Base-by-base conservation (phyloP, 1,140 invertebrate species). In the Drosophila albomicans region DNA sequence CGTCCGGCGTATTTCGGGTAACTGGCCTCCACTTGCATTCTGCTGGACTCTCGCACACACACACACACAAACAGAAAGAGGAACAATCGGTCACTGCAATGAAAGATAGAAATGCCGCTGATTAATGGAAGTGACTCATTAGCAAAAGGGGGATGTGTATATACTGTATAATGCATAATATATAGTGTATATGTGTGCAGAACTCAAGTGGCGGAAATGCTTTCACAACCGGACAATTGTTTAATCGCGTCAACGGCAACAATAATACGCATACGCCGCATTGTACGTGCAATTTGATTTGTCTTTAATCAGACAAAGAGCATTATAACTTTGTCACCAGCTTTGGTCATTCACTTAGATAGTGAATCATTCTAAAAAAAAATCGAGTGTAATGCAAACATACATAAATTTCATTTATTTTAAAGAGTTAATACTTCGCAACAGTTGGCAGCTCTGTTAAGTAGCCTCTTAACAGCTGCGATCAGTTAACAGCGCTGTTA, bases 1-100 rank as follows among this genome's bases (percentile, higher is more conserved):
- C 91, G 91, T 79, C 90, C 91, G 68, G 89, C 81, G 52, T 91
- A 92, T 70, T 92, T 92, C 15, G 87, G 73, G 46, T 92, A 91
- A 74, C 78, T 91, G 59, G 90, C 78, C 65, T 92, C 91, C 48
- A 92, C 84, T 91, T 92, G 84, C 91, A 92, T 92, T 1, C 41
- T 59, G 28, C 20, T 32, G 58, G 41, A 13, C n/a, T 43, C n/a
- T 38, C 63, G 15, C 49, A 30, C n/a, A 46, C 45, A 25, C 20
- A 25, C 20, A 25, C 49, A 25, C 20, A 25, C 20, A 25, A 25
- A 25, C 30, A 28, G 7, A 61, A 5, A 30, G 0, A 43, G n/a
- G 51, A 20, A 30, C 20, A 51, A 43, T 15, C 51, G 25, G 30
- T 54, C n/a, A 7, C 81, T 84, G 82, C 48, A 67, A 88, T 51